Evolutionary conservation across 2,888 invertebrate species (phyloP).

Genomic region (Ctena decussata): DNA sequence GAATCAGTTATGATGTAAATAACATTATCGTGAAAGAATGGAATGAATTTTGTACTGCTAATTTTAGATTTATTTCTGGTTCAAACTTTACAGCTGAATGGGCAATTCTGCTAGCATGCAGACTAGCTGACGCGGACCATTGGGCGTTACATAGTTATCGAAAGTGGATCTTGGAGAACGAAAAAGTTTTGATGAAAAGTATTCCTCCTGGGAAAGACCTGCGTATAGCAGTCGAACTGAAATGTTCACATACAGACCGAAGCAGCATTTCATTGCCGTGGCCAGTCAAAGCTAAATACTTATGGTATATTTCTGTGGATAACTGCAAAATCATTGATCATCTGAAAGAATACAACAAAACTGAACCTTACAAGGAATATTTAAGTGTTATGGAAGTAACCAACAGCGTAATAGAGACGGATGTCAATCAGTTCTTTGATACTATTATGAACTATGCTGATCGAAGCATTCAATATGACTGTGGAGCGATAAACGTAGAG

Average conservation of each 20-base stretch:
- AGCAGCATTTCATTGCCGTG: slow-evolving; percentile 51
- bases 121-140: slow-evolving; percentile 13
- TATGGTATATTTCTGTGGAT: slow-evolving; percentile 52
- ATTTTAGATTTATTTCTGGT: slow-evolving; percentile 37
- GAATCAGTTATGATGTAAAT: no score
- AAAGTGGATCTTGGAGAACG: slow-evolving; percentile 43
- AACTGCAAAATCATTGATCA: slow-evolving; percentile 50
- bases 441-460: slow-evolving; percentile 26
- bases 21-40: slow-evolving; percentile 23
- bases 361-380: slow-evolving; percentile 22
- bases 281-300: slow-evolving; percentile 51
- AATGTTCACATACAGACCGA: slow-evolving; percentile 29
- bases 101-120: slow-evolving; percentile 48
- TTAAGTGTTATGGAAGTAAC: slow-evolving; percentile 42
- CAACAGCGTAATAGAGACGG: slow-evolving; percentile 19
- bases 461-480: slow-evolving; percentile 45
- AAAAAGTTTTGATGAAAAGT: slow-evolving; percentile 17
- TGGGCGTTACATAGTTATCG: slow-evolving; percentile 62
- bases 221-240: slow-evolving; percentile 43
- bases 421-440: slow-evolving; percentile 25
- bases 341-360: slow-evolving; percentile 42
- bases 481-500: slow-evolving; percentile 48
- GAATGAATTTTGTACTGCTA: slow-evolving; percentile 44
- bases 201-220: not conserved
- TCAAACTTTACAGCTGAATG: slow-evolving; percentile 51